A percentile compares a stretch with the other conserved stretches of the same genome.
Evolutionary conservation across 2,113 vertebrate genomes (phyloP).

Genomic region (Plecotus auritus): DNA sequence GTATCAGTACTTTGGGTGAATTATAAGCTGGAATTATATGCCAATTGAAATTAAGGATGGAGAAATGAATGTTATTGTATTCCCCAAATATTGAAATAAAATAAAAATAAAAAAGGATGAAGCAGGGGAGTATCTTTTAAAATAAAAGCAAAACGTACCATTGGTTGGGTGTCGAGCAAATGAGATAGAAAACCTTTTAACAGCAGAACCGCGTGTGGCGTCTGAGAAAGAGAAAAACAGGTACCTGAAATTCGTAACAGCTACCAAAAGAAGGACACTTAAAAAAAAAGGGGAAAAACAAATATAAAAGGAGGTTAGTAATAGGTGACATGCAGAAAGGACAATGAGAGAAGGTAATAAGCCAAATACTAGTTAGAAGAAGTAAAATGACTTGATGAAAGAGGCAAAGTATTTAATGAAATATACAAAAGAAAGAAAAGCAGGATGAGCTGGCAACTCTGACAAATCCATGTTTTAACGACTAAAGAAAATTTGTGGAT

Average conservation of each 20-base stretch:
- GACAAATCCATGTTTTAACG: slow-evolving; percentile 66
- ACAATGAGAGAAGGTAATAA: slow-evolving; percentile 73
- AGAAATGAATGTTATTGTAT: slow-evolving; percentile 78
- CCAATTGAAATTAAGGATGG: slow-evolving; percentile 73
- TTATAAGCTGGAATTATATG: slow-evolving; percentile 70
- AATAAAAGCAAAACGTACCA: slow-evolving; percentile 95
- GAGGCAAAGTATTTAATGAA: slow-evolving; percentile 76
- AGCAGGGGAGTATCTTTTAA: slow-evolving; percentile 85
- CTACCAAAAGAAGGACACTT: slow-evolving; percentile 85
- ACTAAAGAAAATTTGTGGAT: slow-evolving; percentile 67
- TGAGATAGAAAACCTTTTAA: slow-evolving; percentile 98
- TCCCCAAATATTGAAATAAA: slow-evolving; percentile 79
- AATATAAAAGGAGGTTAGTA: slow-evolving; percentile 77
- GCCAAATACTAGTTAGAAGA: slow-evolving; percentile 79
- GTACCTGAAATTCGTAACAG: slow-evolving; percentile 92
- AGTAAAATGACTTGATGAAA: slow-evolving; percentile 71
- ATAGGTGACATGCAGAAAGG: slow-evolving; percentile 82
- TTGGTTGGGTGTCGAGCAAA: slow-evolving; percentile 98
- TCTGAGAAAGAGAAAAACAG: slow-evolving; percentile 98
- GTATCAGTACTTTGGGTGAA: slow-evolving; percentile 67
- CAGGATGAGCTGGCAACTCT: slow-evolving; percentile 76
- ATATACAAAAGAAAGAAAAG: slow-evolving; percentile 77
- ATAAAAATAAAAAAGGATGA: slow-evolving; percentile 81
- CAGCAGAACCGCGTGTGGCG: slow-evolving; percentile 94
- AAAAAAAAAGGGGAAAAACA: slow-evolving; percentile 76